phyloP scores from a whole-genome alignment of 2,888 invertebrate species.

The Caenorhabditis virilis region DNA sequence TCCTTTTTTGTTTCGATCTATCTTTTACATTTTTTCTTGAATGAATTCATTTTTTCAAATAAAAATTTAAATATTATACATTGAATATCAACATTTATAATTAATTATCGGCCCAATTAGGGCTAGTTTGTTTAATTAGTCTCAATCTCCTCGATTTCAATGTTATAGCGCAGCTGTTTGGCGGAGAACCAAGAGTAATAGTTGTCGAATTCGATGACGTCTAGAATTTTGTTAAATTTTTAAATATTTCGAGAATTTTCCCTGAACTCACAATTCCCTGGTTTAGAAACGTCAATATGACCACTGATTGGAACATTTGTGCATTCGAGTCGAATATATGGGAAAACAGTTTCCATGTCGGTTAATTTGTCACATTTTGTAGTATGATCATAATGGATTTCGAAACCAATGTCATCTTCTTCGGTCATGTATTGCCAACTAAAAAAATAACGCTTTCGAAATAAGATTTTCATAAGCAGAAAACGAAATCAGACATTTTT shows the following conservation, averaged over 20 bases:
- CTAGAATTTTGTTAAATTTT: constrained; percentile 42
- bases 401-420: constrained; percentile 68
- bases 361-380: constrained; percentile 56
- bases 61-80: too few species aligned
- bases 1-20: too few species aligned
- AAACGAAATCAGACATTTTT: too few species aligned
- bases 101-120: too few species aligned
- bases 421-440: constrained; percentile 68
- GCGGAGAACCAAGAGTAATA: constrained; percentile 68
- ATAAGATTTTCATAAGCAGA: too few species aligned
- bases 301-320: constrained; percentile 66
- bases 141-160: constrained; percentile 61
- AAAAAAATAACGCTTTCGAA: constrained; percentile 28
- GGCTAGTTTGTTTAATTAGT: too few species aligned
- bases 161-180: constrained; percentile 67
- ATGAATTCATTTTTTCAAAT: too few species aligned
- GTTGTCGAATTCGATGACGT: constrained; percentile 68
- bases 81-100: too few species aligned
- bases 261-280: constrained; percentile 63
- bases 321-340: constrained; percentile 68
- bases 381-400: constrained; percentile 61
- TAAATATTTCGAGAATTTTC: not conserved
- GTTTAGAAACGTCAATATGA: constrained; percentile 53
- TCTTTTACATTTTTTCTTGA: too few species aligned
- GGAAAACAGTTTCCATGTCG: constrained; percentile 67